Conservation (phyloP, 2,113 vertebrate species). For the Hiodon tergisus region DNA sequence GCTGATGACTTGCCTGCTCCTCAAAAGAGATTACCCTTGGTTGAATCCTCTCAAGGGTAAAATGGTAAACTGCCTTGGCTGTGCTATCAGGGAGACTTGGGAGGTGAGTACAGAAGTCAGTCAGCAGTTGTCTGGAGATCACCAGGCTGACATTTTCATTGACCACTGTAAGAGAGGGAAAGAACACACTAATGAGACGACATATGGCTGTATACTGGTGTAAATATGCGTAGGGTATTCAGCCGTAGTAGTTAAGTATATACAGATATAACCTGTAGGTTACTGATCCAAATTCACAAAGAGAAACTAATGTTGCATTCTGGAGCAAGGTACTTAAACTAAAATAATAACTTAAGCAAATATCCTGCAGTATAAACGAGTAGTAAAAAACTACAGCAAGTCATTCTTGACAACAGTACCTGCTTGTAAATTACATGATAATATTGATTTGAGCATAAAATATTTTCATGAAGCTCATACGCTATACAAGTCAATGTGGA, state of each 20-base stretch:
- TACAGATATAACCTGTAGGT: no score
- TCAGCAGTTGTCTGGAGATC: conserved; percentile 93
- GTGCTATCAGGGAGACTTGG: conserved; percentile 86
- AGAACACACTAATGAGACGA: background rate
- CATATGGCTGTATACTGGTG: background rate
- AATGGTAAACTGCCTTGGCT: conserved; percentile 93
- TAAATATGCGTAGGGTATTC: no score
- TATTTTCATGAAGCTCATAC: no score
- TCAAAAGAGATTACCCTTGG: conserved; percentile 97
- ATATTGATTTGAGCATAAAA: no score
- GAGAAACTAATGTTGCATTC: no score
- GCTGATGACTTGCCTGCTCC: conserved; percentile 74
- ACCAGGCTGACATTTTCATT: conserved; percentile 98
- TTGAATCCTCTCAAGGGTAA: conserved; percentile 96
- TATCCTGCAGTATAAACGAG: no score
- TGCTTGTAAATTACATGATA: background rate
- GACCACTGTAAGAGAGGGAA: conserved; percentile 72
- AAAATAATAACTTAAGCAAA: no score
- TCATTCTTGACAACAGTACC: background rate
- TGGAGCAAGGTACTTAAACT: no score
- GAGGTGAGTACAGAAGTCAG: conserved; percentile 93
- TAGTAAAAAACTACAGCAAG: background rate
- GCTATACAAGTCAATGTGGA: no score
- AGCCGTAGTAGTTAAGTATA: no score
- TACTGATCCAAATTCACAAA: no score